Conservation (phyloP, 2,888 invertebrate genomes). For the Cecidostiba fungosa region DNA sequence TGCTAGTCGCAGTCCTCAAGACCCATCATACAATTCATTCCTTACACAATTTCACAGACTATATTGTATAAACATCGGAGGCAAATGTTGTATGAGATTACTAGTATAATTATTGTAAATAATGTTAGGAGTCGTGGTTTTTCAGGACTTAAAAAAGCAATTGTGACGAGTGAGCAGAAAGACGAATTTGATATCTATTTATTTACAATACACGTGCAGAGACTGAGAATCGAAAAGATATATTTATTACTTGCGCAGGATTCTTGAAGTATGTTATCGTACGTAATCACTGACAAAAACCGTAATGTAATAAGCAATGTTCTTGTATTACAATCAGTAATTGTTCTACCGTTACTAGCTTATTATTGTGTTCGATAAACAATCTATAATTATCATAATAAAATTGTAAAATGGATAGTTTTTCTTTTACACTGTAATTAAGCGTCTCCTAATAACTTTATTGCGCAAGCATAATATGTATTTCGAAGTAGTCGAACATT, state of each 20-base stretch:
- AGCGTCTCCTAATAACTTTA: constrained; percentile 11
- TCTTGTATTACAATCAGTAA: constrained; percentile 28
- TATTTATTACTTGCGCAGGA: constrained; percentile 58
- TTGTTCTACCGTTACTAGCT: constrained; percentile 45
- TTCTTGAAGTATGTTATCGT: constrained; percentile 39
- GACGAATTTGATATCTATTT: constrained; percentile 61
- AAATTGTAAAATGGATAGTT: constrained; percentile 40
- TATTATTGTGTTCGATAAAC: constrained; percentile 43
- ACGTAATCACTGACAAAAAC: constrained; percentile 34
- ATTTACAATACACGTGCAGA: constrained; percentile 53
- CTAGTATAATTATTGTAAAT: constrained; percentile 63
- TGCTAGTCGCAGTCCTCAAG: constrained; percentile 55
- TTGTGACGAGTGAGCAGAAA: constrained; percentile 37
- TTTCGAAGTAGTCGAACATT: background rate
- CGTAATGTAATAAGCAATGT: constrained; percentile 40
- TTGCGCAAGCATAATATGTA: background rate
- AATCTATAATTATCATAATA: constrained; percentile 39
- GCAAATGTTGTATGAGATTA: constrained; percentile 60
- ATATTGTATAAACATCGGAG: constrained; percentile 54
- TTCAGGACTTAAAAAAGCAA: constrained; percentile 56
- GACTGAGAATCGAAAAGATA: constrained; percentile 61
- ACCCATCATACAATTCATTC: constrained; percentile 58
- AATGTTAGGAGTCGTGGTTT: constrained; percentile 56
- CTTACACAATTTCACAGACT: constrained; percentile 45
- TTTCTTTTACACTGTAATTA: constrained; percentile 39